These are phyloP conservation scores for Sturnus vulgaris DNA, from an alignment of 2,113 vertebrate species.

Conservation along the genomic window DNA sequence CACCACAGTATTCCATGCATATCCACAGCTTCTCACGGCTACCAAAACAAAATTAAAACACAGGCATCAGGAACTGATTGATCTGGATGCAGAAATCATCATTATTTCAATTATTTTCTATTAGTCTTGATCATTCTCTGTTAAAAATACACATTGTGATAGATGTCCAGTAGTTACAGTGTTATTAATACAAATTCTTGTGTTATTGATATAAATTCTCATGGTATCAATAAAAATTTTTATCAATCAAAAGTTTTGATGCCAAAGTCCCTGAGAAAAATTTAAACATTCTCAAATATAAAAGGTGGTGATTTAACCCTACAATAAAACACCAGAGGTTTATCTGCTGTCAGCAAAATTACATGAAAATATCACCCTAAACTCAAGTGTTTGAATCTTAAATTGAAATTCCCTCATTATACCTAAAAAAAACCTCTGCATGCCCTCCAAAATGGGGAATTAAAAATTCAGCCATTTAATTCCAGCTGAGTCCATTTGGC, in stretches of 20 bases:
- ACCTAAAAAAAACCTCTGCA: neutral
- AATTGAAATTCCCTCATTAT: neutral
- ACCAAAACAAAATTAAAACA: slow-evolving; percentile 1
- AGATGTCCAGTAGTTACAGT: neutral
- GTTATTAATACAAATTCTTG: neutral
- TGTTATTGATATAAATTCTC: neutral
- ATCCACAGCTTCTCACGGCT: slow-evolving; percentile 97
- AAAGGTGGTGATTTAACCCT: neutral
- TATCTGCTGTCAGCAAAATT: neutral
- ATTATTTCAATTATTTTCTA: neutral
- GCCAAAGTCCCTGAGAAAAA: neutral
- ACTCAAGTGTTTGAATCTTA: neutral
- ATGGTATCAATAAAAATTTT: neutral
- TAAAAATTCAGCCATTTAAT: neutral
- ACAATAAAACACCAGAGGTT: neutral
- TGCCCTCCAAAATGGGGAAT: neutral
- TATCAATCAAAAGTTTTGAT: neutral
- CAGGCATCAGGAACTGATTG: neutral
- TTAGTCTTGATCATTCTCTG: neutral
- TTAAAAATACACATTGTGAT: neutral
- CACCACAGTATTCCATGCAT: slow-evolving; percentile 96
- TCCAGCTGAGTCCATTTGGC: neutral
- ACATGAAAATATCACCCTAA: neutral
- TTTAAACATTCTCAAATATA: neutral
- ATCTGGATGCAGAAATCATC: neutral